These are phyloP conservation scores for Hystrix cristata DNA, from an alignment of 2,113 vertebrate genomes.

Conservation along the genomic window DNA sequence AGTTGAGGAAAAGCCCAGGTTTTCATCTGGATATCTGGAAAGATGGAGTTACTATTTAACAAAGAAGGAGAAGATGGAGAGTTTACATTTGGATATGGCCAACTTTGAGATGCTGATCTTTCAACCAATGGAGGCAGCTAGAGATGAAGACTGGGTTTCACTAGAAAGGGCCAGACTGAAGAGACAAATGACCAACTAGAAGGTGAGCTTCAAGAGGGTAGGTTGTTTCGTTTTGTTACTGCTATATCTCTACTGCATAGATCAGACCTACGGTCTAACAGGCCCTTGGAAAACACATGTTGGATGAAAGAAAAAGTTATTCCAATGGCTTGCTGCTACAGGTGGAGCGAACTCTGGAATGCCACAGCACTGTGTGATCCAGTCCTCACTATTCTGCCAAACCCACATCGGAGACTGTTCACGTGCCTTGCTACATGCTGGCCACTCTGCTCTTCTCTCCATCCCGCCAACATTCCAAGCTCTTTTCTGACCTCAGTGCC, in stretches of 20 bases:
- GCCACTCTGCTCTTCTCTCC: neutral
- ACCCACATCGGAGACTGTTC: neutral
- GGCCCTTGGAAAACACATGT: neutral
- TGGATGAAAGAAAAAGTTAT: neutral
- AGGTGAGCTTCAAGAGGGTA: neutral
- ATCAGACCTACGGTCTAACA: neutral
- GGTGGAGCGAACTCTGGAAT: neutral
- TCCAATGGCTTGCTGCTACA: neutral
- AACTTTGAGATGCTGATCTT: neutral
- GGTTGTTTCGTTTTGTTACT: neutral
- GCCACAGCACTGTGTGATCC: neutral
- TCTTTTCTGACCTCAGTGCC: neutral
- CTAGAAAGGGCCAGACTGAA: neutral
- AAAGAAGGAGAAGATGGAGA: neutral
- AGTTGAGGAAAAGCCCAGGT: neutral
- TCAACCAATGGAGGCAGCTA: neutral
- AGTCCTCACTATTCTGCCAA: neutral
- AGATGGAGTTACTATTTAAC: neutral
- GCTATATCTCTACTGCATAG: neutral
- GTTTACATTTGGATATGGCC: neutral
- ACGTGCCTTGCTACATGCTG: neutral
- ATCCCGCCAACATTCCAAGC: neutral
- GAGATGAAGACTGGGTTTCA: neutral
- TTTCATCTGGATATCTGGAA: neutral
- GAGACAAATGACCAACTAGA: neutral